Conservation (phyloP, 2,888 invertebrate species). For the Ryuthela nishihirai region DNA sequence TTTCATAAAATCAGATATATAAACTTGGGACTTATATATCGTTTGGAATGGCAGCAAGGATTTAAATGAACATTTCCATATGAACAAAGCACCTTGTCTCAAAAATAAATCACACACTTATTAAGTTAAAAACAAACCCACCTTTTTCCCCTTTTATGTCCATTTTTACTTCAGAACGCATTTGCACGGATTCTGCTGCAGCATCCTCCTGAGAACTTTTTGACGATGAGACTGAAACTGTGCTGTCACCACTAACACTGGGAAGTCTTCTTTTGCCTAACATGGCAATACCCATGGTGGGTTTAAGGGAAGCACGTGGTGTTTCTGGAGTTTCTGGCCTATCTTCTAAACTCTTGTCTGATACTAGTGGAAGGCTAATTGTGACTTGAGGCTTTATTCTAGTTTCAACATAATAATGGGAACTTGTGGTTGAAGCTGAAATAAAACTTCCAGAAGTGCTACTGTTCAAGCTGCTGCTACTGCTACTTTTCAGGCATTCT, state of each 20-base stretch:
- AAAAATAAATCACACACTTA: too few species aligned
- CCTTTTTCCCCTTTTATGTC: constrained; percentile 28
- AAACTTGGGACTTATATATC: too few species aligned
- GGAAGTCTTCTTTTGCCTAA: constrained; percentile 48
- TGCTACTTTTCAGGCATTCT: constrained; percentile 23
- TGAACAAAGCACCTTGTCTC: too few species aligned
- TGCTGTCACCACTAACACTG: constrained; percentile 36
- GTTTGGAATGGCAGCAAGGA: too few species aligned
- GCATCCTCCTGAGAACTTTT: constrained; percentile 29
- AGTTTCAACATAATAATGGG: constrained; percentile 35
- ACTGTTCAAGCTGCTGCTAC: constrained; percentile 36
- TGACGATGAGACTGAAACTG: constrained; percentile 24
- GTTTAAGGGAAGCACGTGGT: constrained; percentile 42
- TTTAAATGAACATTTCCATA: too few species aligned
- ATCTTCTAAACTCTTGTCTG: constrained; percentile 24
- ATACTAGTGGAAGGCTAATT: constrained; percentile 29
- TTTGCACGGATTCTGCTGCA: constrained; percentile 9
- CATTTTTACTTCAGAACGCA: constrained; percentile 14
- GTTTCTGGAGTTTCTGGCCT: constrained; percentile 21
- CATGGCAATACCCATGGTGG: constrained; percentile 51
- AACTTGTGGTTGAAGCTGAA: constrained; percentile 11
- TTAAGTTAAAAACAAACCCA: too few species aligned
- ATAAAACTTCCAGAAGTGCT: constrained; percentile 25
- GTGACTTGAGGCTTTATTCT: constrained; percentile 35
- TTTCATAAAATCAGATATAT: too few species aligned